Evolutionary conservation across 2,797 vertebrate genomes (phyloP).

Genomic region (Cirrhinus molitorella): DNA sequence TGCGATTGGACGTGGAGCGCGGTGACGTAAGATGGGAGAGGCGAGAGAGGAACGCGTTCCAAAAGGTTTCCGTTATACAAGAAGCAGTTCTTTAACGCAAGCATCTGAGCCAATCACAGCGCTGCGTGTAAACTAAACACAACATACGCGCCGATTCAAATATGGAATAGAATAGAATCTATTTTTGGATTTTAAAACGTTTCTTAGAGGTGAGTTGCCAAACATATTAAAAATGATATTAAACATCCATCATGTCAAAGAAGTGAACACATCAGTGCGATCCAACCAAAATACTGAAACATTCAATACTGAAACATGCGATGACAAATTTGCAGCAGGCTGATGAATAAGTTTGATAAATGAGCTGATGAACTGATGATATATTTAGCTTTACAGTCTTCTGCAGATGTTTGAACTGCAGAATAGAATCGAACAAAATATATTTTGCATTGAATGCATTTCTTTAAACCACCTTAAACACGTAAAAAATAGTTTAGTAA

Average conservation of each 20-base stretch:
- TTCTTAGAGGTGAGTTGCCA: background rate
- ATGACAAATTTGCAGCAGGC: background rate
- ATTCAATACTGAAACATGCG: background rate
- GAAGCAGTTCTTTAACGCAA: constrained; percentile 44
- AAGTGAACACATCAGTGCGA: background rate
- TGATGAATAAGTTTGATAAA: background rate
- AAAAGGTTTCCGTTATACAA: constrained; percentile 68
- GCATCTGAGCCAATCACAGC: background rate
- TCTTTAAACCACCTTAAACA: background rate
- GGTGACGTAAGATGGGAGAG: constrained; percentile 74
- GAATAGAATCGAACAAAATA: background rate
- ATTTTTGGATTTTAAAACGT: background rate
- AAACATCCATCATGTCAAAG: constrained; percentile 6
- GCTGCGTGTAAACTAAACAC: background rate
- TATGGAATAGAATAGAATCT: background rate
- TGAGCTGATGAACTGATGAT: background rate
- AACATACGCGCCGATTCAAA: background rate
- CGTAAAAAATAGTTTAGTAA: too few species aligned
- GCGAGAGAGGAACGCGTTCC: constrained; percentile 63
- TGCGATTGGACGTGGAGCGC: constrained; percentile 85
- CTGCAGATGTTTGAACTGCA: background rate
- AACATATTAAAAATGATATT: background rate
- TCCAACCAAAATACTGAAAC: background rate
- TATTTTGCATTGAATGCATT: background rate
- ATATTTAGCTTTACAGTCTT: background rate